Base-by-base conservation (phyloP, 2,888 invertebrate genomes). In the Himalopsyche kuldschensis region DNA sequence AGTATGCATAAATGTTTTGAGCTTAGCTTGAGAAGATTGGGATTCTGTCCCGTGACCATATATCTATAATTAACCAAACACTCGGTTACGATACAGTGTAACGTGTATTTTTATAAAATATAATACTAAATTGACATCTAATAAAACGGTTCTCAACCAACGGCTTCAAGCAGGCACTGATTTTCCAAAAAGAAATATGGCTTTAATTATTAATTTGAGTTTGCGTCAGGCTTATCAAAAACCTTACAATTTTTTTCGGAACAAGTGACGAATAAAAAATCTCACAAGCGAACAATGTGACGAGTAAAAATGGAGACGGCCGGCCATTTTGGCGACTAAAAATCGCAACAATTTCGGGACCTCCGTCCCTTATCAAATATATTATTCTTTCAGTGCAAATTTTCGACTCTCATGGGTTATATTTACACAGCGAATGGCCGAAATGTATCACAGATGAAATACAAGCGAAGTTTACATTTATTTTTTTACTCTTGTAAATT, bases 321-420 rank as follows among this genome's bases (percentile, higher is more conserved):
- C 69, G 27, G 30, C 1, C 27, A 69, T 15, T 27, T 24, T 24
- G 69, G 27, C 69, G 69, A 15, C 20, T 69, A 69, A 69, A 69
- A 69, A 69, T 69, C 27, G 69, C 24, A 30, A 69, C 76, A 76
- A 35, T 76, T 76, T 76, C n/a, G 27, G 32, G 4, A 17, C 69
- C 69, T 69, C 35, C 24, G 76, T 76, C 76, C 76, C 32, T 76
- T 76, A 76, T 41, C 76, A 76, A 78, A 78, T 78, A 47, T 78
- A 27, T 78, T 41, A 30, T 47, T 47, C 46, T 46, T 78, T n/a
- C 27, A 47, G 78, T 46, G 8, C 35, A 78, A n/a, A 41, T 48
- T 78, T 46, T 20, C 69, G 27, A 69, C 27, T 24, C 20, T 47
- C 46, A 27, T 15, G 30, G 69, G 69, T 24, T 11, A 69, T 30